These are phyloP conservation scores for Phrynosoma platyrhinos DNA, from an alignment of 2,113 vertebrate species.

Conservation along the genomic window DNA sequence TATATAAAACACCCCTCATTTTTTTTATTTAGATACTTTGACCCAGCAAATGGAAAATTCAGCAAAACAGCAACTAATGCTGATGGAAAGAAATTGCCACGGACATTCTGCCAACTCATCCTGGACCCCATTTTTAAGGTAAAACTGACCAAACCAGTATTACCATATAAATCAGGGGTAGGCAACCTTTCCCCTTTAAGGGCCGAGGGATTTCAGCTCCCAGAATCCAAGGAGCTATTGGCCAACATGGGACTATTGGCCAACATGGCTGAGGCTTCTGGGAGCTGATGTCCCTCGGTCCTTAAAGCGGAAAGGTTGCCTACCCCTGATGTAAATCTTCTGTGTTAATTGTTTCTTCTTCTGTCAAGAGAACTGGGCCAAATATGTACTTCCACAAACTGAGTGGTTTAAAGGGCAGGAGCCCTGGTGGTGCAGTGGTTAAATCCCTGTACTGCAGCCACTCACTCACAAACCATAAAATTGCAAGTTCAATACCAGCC, in stretches of 20 bases:
- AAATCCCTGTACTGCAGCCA: too few species aligned
- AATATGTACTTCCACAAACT: neutral
- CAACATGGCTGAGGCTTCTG: too few species aligned
- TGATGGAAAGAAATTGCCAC: slow-evolving; percentile 71
- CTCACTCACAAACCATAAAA: too few species aligned
- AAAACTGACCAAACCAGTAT: neutral
- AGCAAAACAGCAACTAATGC: slow-evolving; percentile 65
- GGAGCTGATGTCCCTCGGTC: too few species aligned
- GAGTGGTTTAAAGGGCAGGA: neutral
- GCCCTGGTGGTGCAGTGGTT: too few species aligned
- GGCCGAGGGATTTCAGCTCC: too few species aligned
- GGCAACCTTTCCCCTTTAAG: too few species aligned
- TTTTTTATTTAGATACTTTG: slow-evolving; percentile 61
- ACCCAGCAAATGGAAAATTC: slow-evolving; percentile 71
- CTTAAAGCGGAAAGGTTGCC: too few species aligned
- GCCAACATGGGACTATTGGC: too few species aligned
- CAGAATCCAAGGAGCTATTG: too few species aligned
- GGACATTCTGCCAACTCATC: slow-evolving; percentile 71
- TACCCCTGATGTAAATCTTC: neutral
- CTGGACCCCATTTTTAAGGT: slow-evolving; percentile 72
- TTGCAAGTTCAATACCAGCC: too few species aligned
- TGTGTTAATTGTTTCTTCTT: neutral
- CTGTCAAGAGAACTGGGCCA: neutral
- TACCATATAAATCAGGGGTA: neutral
- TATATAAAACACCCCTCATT: slow-evolving; percentile 18